A percentile compares a stretch with the other conserved stretches of the same genome.
Conservation (phyloP, 2,797 vertebrate genomes). For the Pelobates cultripes region DNA sequence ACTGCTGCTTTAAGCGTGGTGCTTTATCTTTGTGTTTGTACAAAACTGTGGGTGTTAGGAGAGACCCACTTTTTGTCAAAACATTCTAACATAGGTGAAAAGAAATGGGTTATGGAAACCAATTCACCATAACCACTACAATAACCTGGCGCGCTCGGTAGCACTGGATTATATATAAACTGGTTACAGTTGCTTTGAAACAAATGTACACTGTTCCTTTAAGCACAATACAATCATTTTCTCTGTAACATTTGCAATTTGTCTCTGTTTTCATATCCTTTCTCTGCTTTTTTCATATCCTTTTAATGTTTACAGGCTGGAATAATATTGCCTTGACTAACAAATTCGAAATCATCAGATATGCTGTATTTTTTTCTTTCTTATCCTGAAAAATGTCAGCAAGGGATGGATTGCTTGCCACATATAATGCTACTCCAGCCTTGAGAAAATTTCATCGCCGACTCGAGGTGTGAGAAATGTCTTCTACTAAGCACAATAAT, state of each 20-base stretch:
- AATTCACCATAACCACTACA: no score
- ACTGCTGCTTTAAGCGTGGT: no score
- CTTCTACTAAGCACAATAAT: background rate
- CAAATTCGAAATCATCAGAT: constrained; percentile 2
- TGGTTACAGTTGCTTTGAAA: no score
- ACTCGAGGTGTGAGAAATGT: background rate
- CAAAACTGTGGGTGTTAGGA: no score
- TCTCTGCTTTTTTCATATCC: constrained; percentile 1
- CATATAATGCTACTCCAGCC: background rate
- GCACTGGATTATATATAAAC: no score
- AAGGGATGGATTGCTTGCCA: background rate
- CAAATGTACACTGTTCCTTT: background rate
- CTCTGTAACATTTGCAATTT: background rate
- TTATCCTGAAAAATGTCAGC: background rate
- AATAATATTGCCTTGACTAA: background rate
- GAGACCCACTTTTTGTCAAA: no score
- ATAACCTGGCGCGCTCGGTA: no score
- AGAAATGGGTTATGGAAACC: no score
- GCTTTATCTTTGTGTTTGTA: no score
- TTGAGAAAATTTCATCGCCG: background rate
- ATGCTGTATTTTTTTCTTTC: background rate
- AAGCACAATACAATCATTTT: background rate
- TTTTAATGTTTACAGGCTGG: background rate
- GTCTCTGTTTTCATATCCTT: background rate
- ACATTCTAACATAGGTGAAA: no score